These are phyloP conservation scores for Orthosia gothica DNA, from an alignment of 2,888 invertebrate species.

Conservation along the genomic window DNA sequence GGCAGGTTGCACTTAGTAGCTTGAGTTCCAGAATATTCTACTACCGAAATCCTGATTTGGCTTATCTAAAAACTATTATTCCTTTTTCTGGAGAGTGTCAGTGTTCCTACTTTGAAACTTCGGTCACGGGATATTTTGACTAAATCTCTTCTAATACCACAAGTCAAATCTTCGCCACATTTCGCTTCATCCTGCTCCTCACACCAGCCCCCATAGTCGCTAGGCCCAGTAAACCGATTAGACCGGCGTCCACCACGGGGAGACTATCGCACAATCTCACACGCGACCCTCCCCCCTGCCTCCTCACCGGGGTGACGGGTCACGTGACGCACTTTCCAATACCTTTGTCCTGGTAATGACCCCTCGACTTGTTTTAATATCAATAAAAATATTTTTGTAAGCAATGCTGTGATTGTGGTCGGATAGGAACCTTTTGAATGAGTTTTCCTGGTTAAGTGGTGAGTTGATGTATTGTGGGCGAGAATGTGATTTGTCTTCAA, in stretches of 20 bases:
- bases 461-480: slow-evolving; percentile 24
- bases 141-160: not conserved
- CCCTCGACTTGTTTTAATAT: slow-evolving; percentile 81
- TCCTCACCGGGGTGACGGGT: slow-evolving; percentile 44
- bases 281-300: slow-evolving; percentile 76
- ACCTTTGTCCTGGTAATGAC: slow-evolving; percentile 86
- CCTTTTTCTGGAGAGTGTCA: not conserved
- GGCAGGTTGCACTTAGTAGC: not conserved
- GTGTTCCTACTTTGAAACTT: too few species aligned
- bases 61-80: not conserved
- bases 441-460: slow-evolving; percentile 15
- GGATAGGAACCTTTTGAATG: slow-evolving; percentile 25
- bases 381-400: slow-evolving; percentile 73
- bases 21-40: not conserved
- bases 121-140: not conserved
- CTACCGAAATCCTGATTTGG: too few species aligned
- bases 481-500: not conserved
- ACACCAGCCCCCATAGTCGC: slow-evolving; percentile 72
- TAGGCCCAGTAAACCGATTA: slow-evolving; percentile 89
- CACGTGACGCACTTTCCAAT: slow-evolving; percentile 82
- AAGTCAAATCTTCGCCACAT: slow-evolving; percentile 2
- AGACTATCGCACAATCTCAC: slow-evolving; percentile 85
- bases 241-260: slow-evolving; percentile 76
- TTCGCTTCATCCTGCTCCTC: slow-evolving; percentile 59
- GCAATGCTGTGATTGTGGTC: slow-evolving; percentile 55